Base-by-base conservation (phyloP, 1,140 invertebrate genomes). In the Aporrectodea caliginosa region DNA sequence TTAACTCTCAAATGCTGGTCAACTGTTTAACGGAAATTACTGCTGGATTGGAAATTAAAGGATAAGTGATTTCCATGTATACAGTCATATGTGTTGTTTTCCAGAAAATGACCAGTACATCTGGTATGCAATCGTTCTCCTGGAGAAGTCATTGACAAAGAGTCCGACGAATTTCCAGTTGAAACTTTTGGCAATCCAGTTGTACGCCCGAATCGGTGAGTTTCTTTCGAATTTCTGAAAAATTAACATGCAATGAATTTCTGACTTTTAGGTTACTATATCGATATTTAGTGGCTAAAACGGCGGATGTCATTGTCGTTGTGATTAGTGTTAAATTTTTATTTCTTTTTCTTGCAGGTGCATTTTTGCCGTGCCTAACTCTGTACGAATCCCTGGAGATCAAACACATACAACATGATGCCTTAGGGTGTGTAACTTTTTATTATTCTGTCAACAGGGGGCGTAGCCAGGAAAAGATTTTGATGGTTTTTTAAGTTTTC, bases 321-420 rank as follows among this genome's bases (percentile, higher is more conserved):
- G 69, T 27, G 22, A 69, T 82, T 22, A 82, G n/a, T 16, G 0
- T 43, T 1, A 81, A 14, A 27, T 29, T 16, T n/a, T 14, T 80
- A 14, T 69, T 81, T n/a, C 70, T 35, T 2, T 1, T 81, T 32
- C 82, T 82, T 85, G 29, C 82, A 90, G 93, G 93, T 82, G 92
- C 91, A 83, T 91, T 91, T 81, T 84, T 90, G n/a, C 91, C 91
- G 1, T 93, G 93, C 70, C 91, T 92, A 81, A 88, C 89, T 69
- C 88, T 92, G 80, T 94, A 93, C 83, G 89, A 90, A 75, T 87
- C 85, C 73, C 88, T 98, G 85, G 96, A 98, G 84, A 91, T 96
- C 74, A 98, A 98, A 90, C 95, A 98, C 88, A 92, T 98, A 81
- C 96, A 98, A 86, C 90, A 97, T 85, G 95, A 98, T 89, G 95